These are phyloP conservation scores for Spodoptera frugiperda DNA, from an alignment of 1,140 invertebrate species.

Conservation along the genomic window DNA sequence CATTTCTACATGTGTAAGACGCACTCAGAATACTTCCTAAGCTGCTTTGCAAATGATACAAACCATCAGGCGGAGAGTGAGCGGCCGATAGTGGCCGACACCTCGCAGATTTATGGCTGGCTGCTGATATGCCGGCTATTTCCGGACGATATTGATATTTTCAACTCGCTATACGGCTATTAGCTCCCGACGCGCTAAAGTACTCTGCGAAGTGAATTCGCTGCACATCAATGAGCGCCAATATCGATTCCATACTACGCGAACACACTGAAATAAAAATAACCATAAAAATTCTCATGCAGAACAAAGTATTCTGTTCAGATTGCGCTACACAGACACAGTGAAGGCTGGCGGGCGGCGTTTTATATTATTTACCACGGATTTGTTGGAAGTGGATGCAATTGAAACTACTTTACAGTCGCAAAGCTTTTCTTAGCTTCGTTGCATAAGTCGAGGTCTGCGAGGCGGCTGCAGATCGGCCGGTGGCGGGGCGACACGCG, in stretches of 20 bases:
- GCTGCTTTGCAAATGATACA: constrained; percentile 83
- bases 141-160: constrained; percentile 81
- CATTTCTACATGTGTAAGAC: constrained; percentile 37
- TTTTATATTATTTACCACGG: constrained; percentile 45
- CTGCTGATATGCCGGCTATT: constrained; percentile 75
- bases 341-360: constrained; percentile 15
- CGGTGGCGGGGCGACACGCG: constrained; percentile 56
- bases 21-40: constrained; percentile 72
- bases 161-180: constrained; percentile 75
- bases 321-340: constrained; percentile 27
- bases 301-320: constrained; percentile 23
- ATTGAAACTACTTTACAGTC: constrained; percentile 49
- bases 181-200: constrained; percentile 77
- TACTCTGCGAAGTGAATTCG: constrained; percentile 75
- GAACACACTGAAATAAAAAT: constrained; percentile 30
- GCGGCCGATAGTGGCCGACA: constrained; percentile 79
- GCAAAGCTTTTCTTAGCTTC: constrained; percentile 66
- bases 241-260: constrained; percentile 26
- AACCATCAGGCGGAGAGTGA: constrained; percentile 79
- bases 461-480: constrained; percentile 56
- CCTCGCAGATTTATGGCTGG: constrained; percentile 79
- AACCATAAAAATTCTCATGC: constrained; percentile 22
- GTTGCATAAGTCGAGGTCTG: constrained; percentile 60
- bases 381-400: constrained; percentile 50
- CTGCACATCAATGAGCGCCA: constrained; percentile 52